Percentiles rank a stretch among this genome's conserved stretches.
phyloP scores from a whole-genome alignment of 1,140 invertebrate genomes.

The Vollenhovia emeryi region DNA sequence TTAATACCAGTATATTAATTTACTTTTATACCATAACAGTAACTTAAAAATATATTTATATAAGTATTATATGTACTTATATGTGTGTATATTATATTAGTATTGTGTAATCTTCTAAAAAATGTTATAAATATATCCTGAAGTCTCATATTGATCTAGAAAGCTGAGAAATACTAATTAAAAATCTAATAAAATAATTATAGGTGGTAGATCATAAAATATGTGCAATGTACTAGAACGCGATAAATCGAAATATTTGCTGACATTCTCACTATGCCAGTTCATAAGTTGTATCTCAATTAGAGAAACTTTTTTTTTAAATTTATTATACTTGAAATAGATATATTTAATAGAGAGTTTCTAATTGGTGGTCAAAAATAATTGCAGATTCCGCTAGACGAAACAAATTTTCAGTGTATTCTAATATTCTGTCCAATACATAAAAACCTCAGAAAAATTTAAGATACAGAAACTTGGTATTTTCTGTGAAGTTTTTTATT shows the following conservation, averaged over 20 bases:
- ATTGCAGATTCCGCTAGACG: background rate
- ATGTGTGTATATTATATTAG: background rate
- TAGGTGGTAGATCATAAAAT: background rate
- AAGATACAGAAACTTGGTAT: background rate
- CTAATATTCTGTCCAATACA: slow-evolving; percentile 2
- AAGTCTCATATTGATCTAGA: background rate
- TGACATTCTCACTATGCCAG: slow-evolving; percentile 6
- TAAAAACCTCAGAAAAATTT: background rate
- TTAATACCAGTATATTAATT: slow-evolving; percentile 11
- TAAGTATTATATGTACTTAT: background rate
- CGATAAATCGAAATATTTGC: background rate
- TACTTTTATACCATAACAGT: background rate
- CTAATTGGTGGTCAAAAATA: background rate
- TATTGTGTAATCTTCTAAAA: background rate
- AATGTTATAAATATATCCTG: background rate
- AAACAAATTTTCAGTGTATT: slow-evolving; percentile 14
- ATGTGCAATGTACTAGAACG: background rate
- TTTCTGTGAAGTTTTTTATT: background rate
- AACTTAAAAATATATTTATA: background rate
- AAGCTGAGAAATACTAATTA: background rate
- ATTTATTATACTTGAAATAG: background rate
- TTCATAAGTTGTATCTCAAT: slow-evolving; percentile 6
- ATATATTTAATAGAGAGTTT: background rate
- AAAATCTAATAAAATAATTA: background rate
- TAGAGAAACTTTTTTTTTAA: background rate